phyloP scores from a whole-genome alignment of 2,797 vertebrate genomes.

The Rhabdomys pumilio region DNA sequence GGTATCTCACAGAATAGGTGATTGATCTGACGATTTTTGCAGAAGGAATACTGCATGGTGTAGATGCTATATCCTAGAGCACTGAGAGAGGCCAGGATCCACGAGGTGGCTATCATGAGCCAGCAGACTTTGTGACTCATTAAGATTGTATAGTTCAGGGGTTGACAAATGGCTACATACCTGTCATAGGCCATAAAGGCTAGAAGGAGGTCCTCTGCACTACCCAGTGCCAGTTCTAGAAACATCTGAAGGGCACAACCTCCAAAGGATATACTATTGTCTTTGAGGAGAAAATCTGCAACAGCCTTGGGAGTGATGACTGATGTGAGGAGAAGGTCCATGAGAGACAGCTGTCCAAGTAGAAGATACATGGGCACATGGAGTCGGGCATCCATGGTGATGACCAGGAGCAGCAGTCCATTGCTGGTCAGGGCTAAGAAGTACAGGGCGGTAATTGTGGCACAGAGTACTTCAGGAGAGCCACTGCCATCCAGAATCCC shows the following conservation, averaged over 20 bases:
- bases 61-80: constrained; percentile 63
- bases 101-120: constrained; percentile 71
- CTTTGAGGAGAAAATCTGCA: constrained; percentile 43
- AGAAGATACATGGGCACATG: constrained; percentile 82
- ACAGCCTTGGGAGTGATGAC: constrained; percentile 66
- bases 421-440: not conserved
- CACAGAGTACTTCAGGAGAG: not conserved
- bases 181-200: constrained; percentile 85
- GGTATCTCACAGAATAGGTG: constrained; percentile 80
- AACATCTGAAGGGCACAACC: constrained; percentile 83
- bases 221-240: constrained; percentile 72
- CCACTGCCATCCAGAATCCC: constrained; percentile 74
- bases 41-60: constrained; percentile 78
- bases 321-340: constrained; percentile 83
- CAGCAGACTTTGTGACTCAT: constrained; percentile 72
- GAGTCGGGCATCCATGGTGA: constrained; percentile 54
- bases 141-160: constrained; percentile 79
- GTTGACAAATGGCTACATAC: constrained; percentile 79
- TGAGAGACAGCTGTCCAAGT: constrained; percentile 80
- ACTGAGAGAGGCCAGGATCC: constrained; percentile 66
- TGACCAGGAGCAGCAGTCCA: constrained; percentile 68
- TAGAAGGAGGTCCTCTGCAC: constrained; percentile 80
- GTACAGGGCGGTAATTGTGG: not conserved
- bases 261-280: constrained; percentile 73
- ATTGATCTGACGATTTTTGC: constrained; percentile 50